Percentiles rank a stretch among this genome's conserved stretches.
These are phyloP conservation scores for Panthera uncia DNA, from an alignment of 2,113 vertebrate species.

Conservation along the genomic window DNA sequence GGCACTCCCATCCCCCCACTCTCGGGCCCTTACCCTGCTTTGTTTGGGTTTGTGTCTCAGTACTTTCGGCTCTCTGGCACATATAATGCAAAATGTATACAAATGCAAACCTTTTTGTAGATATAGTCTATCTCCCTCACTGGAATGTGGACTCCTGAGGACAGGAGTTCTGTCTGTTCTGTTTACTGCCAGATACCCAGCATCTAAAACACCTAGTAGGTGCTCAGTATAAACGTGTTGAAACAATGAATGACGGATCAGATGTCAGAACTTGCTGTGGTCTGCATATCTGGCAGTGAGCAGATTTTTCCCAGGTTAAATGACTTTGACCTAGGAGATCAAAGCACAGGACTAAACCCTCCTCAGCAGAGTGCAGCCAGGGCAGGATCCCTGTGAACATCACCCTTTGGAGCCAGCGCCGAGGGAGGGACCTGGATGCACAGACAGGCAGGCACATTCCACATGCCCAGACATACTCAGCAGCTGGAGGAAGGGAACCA, in stretches of 20 bases:
- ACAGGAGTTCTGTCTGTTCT: not conserved
- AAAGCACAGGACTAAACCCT: not conserved
- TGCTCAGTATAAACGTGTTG: not conserved
- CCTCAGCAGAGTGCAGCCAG: fast-evolving
- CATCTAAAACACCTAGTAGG: not conserved
- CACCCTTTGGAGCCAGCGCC: not conserved
- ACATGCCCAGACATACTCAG: not conserved
- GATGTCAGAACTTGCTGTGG: fast-evolving
- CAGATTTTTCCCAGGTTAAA: not conserved
- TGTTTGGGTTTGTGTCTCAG: not conserved
- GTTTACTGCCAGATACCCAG: not conserved
- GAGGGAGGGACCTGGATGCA: not conserved
- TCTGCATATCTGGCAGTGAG: not conserved
- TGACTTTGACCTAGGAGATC: not conserved
- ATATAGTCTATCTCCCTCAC: not conserved
- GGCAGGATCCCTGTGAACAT: not conserved
- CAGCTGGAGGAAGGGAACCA: not conserved
- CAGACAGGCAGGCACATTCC: not conserved
- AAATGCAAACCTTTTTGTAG: no score
- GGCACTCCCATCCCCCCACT: not conserved
- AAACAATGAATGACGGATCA: not conserved
- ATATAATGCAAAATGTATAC: fast-evolving
- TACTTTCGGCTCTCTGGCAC: not conserved
- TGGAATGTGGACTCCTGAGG: not conserved
- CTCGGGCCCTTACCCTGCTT: not conserved